These are phyloP conservation scores for Drosophila austrosaltans DNA, from an alignment of 2,888 invertebrate species.

Conservation along the genomic window DNA sequence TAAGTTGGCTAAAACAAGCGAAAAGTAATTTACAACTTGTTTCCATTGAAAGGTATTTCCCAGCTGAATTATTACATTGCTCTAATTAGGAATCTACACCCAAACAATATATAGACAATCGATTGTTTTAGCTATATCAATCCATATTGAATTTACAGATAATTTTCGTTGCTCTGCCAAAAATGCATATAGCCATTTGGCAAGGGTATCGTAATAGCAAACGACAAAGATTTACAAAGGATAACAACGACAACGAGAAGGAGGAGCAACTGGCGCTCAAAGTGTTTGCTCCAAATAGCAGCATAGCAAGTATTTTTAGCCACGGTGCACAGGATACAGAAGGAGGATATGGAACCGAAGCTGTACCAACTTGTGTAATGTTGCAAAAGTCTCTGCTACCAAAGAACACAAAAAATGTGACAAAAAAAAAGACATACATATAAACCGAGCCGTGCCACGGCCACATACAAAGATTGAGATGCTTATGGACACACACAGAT, in stretches of 20 bases:
- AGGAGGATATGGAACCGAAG: slow-evolving; percentile 50
- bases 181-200: slow-evolving; percentile 1
- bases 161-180: not conserved
- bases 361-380: slow-evolving; percentile 23
- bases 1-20: too few species aligned
- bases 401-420: slow-evolving; percentile 7
- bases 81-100: not conserved
- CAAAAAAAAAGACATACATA: slow-evolving; percentile 32
- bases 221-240: slow-evolving; percentile 18
- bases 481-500: slow-evolving; percentile 23
- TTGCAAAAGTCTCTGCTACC: slow-evolving; percentile 29
- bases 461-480: slow-evolving; percentile 51
- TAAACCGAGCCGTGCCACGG: slow-evolving; percentile 47
- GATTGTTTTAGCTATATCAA: too few species aligned
- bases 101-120: not conserved
- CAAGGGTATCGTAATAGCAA: slow-evolving; percentile 10
- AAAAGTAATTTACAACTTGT: too few species aligned
- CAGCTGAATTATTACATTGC: too few species aligned
- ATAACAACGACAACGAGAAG: slow-evolving; percentile 17
- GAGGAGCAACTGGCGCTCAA: slow-evolving; percentile 24
- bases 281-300: slow-evolving; percentile 63
- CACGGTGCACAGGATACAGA: slow-evolving; percentile 53
- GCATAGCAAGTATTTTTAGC: slow-evolving; percentile 67
- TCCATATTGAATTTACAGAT: too few species aligned
- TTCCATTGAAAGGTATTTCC: too few species aligned